A percentile compares a stretch with the other conserved stretches of the same genome.
phyloP scores from a whole-genome alignment of 2,797 vertebrate genomes.

The Antrozous pallidus region DNA sequence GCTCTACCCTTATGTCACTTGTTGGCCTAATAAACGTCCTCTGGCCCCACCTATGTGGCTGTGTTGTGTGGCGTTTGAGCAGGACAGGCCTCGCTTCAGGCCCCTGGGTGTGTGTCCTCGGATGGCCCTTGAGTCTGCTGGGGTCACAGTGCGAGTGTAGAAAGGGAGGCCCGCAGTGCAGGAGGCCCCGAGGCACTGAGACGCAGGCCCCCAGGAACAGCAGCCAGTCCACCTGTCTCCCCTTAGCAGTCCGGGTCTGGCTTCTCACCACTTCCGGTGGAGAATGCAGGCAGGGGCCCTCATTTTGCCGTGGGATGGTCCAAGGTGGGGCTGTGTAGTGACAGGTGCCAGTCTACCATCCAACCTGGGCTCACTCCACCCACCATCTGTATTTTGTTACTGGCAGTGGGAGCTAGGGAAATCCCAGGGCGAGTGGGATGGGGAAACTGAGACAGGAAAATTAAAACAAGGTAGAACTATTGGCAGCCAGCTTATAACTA shows the following conservation, averaged over 20 bases:
- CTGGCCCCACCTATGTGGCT: accelerated
- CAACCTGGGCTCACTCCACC: accelerated
- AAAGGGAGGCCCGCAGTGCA: not conserved
- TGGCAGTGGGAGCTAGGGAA: too few relatives aligned
- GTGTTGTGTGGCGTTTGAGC: not conserved
- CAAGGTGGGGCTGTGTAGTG: not conserved
- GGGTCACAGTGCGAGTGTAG: not conserved
- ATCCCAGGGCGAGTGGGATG: too few relatives aligned
- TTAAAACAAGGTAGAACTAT: too few relatives aligned
- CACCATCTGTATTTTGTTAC: not conserved
- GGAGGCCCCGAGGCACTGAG: not conserved
- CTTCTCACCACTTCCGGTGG: not conserved
- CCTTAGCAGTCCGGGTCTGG: not conserved
- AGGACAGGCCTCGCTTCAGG: not conserved
- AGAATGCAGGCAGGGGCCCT: not conserved
- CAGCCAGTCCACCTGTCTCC: not conserved
- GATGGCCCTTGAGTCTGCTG: not conserved
- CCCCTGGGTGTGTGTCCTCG: accelerated
- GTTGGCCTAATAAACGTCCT: not conserved
- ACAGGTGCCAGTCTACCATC: not conserved
- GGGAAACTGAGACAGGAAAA: too few relatives aligned
- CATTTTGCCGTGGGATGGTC: accelerated
- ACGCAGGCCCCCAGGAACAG: not conserved
- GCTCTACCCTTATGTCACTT: not conserved
- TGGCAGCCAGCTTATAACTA: too few relatives aligned